Base-by-base conservation (phyloP, 2,888 invertebrate species). In the Cheilosia soror region DNA sequence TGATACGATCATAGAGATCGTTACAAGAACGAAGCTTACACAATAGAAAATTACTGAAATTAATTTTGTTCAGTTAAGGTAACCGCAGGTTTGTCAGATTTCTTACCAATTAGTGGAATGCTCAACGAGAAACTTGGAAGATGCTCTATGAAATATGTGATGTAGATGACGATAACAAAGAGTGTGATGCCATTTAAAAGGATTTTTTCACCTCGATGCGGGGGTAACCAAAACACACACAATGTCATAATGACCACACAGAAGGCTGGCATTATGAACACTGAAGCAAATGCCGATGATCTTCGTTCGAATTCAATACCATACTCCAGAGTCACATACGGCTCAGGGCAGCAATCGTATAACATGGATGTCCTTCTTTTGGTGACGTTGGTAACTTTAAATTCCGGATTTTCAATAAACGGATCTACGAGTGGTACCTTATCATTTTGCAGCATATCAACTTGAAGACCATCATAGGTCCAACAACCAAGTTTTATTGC, bases 401-500 rank as follows among this genome's bases (percentile, higher is more conserved):
- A 91, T 86, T 89, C 88, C 68, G 88, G 87, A 80, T 89, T 90
- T 57, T 89, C 87, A 20, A 53, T 69, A n/a, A 73, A 72, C 20
- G 60, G 25, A 27, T 49, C 42, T 7, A 96, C 92, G 0, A 87
- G 68, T 0, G 87, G 76, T 44, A 79, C 87, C 0, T 87, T 82
- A 27, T 88, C 76, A n/a, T 87, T 88, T 47, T 69, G 85, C 68
- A 88, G 89, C 15, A 94, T 89, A 88, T 94, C 93, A 13, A 96
- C 91, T 88, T 95, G 94, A 20, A 94, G 93, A 0, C 94, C 94
- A 85, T 93, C 93, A 89, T 95, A 94, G 0, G 94, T 94, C 94
- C 96, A 95, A 1, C 96, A 96, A 0, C 96, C 96, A 78, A 97
- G 94, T 87, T 93, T 93, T 87, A 96, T 91, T 42, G 89, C 88